A percentile compares a stretch with the other conserved stretches of the same genome.
Evolutionary conservation across 2,113 vertebrate species (phyloP).

Genomic region (Hyaena hyaena): DNA sequence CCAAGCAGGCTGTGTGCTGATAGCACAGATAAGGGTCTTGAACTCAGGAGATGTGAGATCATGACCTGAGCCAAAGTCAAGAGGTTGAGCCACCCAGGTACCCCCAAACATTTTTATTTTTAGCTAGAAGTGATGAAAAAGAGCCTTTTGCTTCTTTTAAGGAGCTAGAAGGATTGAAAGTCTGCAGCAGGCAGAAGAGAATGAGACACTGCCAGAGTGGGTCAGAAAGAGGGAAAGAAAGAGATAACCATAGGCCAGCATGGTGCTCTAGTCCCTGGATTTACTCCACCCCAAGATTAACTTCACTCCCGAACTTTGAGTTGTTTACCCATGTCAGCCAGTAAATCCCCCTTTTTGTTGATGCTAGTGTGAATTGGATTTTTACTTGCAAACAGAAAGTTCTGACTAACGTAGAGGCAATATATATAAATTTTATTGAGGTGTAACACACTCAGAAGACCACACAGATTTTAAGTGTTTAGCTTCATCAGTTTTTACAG

Average conservation of each 20-base stretch:
- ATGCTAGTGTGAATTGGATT: neutral
- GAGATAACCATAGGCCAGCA: neutral
- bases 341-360: neutral
- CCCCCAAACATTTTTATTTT: neutral
- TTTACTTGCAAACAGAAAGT: neutral
- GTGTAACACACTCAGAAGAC: neutral
- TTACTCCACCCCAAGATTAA: neutral
- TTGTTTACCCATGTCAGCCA: neutral
- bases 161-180: neutral
- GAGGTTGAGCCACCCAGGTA: neutral
- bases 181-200: neutral
- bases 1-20: neutral
- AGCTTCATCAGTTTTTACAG: neutral
- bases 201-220: neutral
- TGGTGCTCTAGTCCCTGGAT: neutral
- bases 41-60: neutral
- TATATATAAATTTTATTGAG: neutral
- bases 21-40: too few species aligned
- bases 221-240: neutral
- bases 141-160: constrained; percentile 15
- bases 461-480: neutral
- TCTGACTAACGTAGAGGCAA: neutral
- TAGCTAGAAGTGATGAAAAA: neutral
- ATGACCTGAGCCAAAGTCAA: neutral
- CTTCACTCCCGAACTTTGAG: neutral